Evolutionary conservation across 2,113 vertebrate species (phyloP), one percentile per base, ranked within the genome.

Genomic region (Psittacula cyanocephala): DNA sequence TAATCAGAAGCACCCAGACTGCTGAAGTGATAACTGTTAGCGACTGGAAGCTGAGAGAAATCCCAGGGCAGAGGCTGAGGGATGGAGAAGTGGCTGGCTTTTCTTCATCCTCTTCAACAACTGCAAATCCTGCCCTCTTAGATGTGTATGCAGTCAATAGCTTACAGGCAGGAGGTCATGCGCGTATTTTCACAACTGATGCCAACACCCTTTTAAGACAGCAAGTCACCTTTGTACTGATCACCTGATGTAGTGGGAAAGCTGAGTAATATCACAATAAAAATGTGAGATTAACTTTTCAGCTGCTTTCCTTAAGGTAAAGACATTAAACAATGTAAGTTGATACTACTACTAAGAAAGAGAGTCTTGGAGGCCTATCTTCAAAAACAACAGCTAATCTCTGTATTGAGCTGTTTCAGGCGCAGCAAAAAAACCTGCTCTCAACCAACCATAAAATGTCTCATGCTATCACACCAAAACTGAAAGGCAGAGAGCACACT

Each of bases 401-500:
- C 60, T 88, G 18, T 57, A 81, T 12, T 69, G 10, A 92, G 64
- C 60, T 72, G 37, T 46, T 52, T 92, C 55, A 90, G 81, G 37
- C 22, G 78, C 23, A 81, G 13, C 6, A 60, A 70, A 78, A 85
- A 67, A 87, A 81, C 86, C 86, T 94, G 81, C 88, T 93, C 70
- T 87, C 67, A 69, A 62, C 23, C 3, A 3, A 79, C 86, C 91
- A 86, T 41, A 89, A 88, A 93, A 94, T 49, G 57, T 52, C 90
- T 90, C 77, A 65, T 11, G 62, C 25, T 90, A 18, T 71, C 82
- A 88, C 0, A 3, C 65, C 69, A 89, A 88, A 94, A 89, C 49
- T 89, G 41, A 82, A 86, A 93, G 52, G 86, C 90, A 87, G 81
- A 95, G 75, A 94, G 92, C 64, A 72, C 27, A 65, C 43, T 94